Evolutionary conservation across 2,888 invertebrate species (phyloP).

Genomic region (Ormyrus thymus): DNA sequence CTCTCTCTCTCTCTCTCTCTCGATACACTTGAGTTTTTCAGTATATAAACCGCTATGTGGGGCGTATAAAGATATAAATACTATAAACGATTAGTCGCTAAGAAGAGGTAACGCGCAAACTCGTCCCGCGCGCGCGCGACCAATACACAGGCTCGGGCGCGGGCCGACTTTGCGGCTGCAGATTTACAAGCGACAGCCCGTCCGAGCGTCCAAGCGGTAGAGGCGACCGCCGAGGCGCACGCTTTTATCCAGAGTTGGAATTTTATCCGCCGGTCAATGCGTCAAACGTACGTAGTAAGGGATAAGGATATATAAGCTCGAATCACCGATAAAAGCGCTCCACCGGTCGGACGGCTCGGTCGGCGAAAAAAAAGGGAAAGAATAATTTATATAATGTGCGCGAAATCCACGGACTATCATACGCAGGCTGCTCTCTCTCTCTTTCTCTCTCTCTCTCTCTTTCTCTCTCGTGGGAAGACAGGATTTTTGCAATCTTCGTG

Average conservation of each 20-base stretch:
- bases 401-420: constrained; percentile 56
- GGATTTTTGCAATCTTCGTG: constrained; percentile 60
- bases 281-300: not conserved
- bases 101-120: constrained; percentile 41
- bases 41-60: constrained; percentile 52
- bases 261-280: constrained; percentile 11
- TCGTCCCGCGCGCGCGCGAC: constrained; percentile 16
- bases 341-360: constrained; percentile 63
- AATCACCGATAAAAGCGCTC: constrained; percentile 52
- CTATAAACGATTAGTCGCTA: constrained; percentile 55
- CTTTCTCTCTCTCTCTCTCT: too few species aligned
- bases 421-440: constrained; percentile 59
- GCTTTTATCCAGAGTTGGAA: not conserved
- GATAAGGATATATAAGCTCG: constrained; percentile 26
- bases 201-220: constrained; percentile 63
- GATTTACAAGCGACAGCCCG: constrained; percentile 57
- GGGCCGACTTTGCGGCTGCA: constrained; percentile 51
- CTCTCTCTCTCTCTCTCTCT: constrained; percentile 27
- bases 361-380: constrained; percentile 53
- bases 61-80: constrained; percentile 56
- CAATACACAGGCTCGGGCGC: not conserved
- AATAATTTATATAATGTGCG: constrained; percentile 53
- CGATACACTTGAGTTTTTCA: constrained; percentile 50
- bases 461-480: constrained; percentile 61
- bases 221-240: constrained; percentile 37